Evolutionary conservation across 2,113 vertebrate genomes (phyloP).

Genomic region (Nannospalax galili): DNA sequence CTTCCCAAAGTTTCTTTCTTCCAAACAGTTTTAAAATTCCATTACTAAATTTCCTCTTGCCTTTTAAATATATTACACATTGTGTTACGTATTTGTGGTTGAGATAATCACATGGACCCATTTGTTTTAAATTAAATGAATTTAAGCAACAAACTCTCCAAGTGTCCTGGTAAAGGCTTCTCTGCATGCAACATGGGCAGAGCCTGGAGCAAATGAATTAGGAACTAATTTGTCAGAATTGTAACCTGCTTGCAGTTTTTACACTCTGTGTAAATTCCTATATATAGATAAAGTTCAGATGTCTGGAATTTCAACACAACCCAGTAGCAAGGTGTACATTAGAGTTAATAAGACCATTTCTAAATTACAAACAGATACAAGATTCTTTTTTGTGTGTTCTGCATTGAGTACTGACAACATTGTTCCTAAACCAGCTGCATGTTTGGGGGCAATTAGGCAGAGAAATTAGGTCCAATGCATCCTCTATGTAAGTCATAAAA

Average conservation of each 20-base stretch:
- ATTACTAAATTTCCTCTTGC: constrained; percentile 75
- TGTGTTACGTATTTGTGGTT: constrained; percentile 74
- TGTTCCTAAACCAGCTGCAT: constrained; percentile 56
- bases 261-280: constrained; percentile 44
- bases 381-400: constrained; percentile 58
- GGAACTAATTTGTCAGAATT: constrained; percentile 72
- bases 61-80: constrained; percentile 76
- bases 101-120: constrained; percentile 69
- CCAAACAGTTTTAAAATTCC: constrained; percentile 68
- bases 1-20: constrained; percentile 56
- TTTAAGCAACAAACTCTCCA: constrained; percentile 68
- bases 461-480: constrained; percentile 51
- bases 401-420: constrained; percentile 11
- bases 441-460: constrained; percentile 74
- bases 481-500: constrained; percentile 13
- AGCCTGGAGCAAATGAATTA: constrained; percentile 73
- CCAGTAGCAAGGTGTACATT: neutral
- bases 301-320: constrained; percentile 38
- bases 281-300: constrained; percentile 23
- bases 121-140: constrained; percentile 77
- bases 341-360: constrained; percentile 49
- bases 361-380: constrained; percentile 68
- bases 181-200: constrained; percentile 72
- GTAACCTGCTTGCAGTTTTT: constrained; percentile 44
- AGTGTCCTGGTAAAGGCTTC: constrained; percentile 37